Base-by-base conservation (phyloP, 2,888 invertebrate genomes). In the Chrysolina oricalcia region DNA sequence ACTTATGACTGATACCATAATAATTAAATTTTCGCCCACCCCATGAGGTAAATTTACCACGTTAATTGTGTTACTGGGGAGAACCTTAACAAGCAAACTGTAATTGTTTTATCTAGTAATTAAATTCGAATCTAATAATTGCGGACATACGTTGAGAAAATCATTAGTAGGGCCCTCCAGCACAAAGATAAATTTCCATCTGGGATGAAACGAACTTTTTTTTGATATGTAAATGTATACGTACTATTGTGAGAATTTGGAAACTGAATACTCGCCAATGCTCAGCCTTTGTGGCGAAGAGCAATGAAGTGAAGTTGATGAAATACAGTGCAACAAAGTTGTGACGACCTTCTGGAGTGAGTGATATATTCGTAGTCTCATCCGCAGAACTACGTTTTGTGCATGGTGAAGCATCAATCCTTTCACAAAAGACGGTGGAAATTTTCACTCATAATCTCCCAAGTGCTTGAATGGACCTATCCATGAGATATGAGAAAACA, bases 21-120 rank as follows among this genome's bases (percentile, higher is more conserved):
- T 59, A 59, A 59, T 59, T 35, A 59, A 59, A 59, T 59, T 59
- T 59, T 10, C 8, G 10, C 35, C 59, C n/a, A 59, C 23, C 59
- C 35, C 66, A 23, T 17, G 65, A 66, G 46, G 66, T 50, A 21
- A 66, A 66, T 66, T 66, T 66, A 48, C 66, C 41, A 35, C 17
- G 50, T 21, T 66, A 66, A 66, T 66, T 66, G 17, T 27, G 46
- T 66, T 66, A 66, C 40, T 46, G 9, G 48, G 21, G 46, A 19
- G 66, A 48, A 66, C 66, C 66, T 66, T 66, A 66, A 66, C 66
- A 66, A 66, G 17, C 66, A 66, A 66, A 50, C 66, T 27, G n/a
- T 43, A 66, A 66, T 66, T 66, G 50, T 66, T 66, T 66, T 66
- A 50, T 48, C 10, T 43, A 66, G 50, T 66, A 46, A 66, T 66